Evolutionary conservation across 1,140 invertebrate genomes (phyloP).

Genomic region (Cydia fagiglandana): DNA sequence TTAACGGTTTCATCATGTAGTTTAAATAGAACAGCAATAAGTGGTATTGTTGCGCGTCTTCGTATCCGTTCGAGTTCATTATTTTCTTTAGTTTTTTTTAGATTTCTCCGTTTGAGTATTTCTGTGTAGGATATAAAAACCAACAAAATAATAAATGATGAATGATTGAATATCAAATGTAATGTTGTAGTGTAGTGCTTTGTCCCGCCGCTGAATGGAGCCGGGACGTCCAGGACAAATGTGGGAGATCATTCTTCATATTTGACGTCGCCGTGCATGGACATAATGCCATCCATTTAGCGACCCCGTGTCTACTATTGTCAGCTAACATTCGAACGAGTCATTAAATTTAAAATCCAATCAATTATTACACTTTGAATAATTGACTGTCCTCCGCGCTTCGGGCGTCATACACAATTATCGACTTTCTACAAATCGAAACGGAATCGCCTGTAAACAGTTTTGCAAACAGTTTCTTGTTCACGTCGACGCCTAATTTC

Average conservation of each 20-base stretch:
- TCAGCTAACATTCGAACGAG: slow-evolving; percentile 45
- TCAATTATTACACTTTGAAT: slow-evolving; percentile 49
- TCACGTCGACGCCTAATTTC: slow-evolving; percentile 45
- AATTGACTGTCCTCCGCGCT: slow-evolving; percentile 34
- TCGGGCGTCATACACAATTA: slow-evolving; percentile 50
- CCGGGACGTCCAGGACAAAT: slow-evolving; percentile 49
- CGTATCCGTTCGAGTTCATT: slow-evolving; percentile 3
- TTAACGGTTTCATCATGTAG: slow-evolving; percentile 64
- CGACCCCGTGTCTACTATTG: slow-evolving; percentile 53
- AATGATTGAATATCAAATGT: slow-evolving; percentile 43
- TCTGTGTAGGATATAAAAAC: slow-evolving; percentile 24
- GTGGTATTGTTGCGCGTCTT: slow-evolving; percentile 34
- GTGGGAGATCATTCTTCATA: slow-evolving; percentile 59
- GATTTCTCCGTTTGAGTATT: slow-evolving; percentile 4
- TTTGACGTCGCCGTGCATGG: slow-evolving; percentile 50
- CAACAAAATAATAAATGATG: slow-evolving; percentile 32
- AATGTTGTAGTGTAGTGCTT: slow-evolving; percentile 36
- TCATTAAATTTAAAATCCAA: slow-evolving; percentile 54
- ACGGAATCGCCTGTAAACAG: slow-evolving; percentile 53
- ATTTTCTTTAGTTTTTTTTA: slow-evolving; percentile 1
- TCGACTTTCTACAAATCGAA: slow-evolving; percentile 65
- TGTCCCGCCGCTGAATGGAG: slow-evolving; percentile 43
- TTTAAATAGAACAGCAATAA: slow-evolving; percentile 54
- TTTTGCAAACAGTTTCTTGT: slow-evolving; percentile 57
- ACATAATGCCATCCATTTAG: slow-evolving; percentile 63